phyloP scores from a whole-genome alignment of 1,140 invertebrate genomes.

The Saxidomus purpurata region DNA sequence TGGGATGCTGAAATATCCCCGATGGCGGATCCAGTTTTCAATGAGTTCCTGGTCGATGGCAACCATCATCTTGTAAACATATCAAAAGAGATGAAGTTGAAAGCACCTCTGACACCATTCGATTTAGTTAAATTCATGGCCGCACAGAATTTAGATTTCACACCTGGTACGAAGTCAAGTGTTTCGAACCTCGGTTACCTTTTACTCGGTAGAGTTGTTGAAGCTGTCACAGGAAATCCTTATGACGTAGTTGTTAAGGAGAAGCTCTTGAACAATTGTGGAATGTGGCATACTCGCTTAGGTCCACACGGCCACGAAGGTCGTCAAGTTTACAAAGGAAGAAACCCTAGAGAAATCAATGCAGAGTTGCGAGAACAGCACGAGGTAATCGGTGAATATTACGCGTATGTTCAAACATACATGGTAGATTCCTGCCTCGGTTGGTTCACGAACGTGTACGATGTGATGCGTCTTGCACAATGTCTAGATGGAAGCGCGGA shows the following conservation, averaged over 20 bases:
- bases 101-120: conserved; percentile 51
- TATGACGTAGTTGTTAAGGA: conserved; percentile 83
- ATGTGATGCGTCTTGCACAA: conserved; percentile 78
- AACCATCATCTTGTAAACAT: conserved; percentile 77
- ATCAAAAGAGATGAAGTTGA: conserved; percentile 71
- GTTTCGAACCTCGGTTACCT: conserved; percentile 86
- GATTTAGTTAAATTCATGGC: conserved; percentile 81
- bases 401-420: conserved; percentile 68
- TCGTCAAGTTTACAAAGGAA: conserved; percentile 55
- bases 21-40: conserved; percentile 80
- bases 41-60: conserved; percentile 71
- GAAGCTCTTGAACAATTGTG: conserved; percentile 80
- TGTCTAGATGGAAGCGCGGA: conserved; percentile 76
- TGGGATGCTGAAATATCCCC: conserved; percentile 79
- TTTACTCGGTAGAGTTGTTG: conserved; percentile 85
- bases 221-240: conserved; percentile 73
- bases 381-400: conserved; percentile 70
- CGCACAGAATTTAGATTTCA: conserved; percentile 75
- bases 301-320: conserved; percentile 39
- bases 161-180: conserved; percentile 79
- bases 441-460: conserved; percentile 83
- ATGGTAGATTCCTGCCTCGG: conserved; percentile 80
- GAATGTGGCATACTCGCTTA: conserved; percentile 84
- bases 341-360: conserved; percentile 43
- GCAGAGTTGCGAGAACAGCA: conserved; percentile 50